Evolutionary conservation across 1,140 invertebrate species (phyloP), one percentile per base, ranked within the genome.

Genomic region (Centruroides vittatus): DNA sequence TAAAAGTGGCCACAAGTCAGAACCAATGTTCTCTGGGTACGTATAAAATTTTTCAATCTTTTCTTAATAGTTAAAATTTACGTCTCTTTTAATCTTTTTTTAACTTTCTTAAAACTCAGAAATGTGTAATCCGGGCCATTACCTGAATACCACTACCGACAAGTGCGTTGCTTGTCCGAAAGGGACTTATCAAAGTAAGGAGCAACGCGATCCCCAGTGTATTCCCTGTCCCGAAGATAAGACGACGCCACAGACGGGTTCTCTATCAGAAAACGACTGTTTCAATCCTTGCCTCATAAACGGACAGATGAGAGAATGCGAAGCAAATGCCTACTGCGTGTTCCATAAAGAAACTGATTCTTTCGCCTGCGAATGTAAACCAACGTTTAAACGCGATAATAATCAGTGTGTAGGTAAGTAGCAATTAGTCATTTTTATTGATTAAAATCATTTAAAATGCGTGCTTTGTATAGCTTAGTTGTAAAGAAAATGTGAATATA

Each of bases 321-420:
- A 93, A 69, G 73, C 78, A 0, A 93, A 94, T 72, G 89, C 91
- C 0, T 86, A 90, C 68, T 94, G 93, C 72, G 78, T 94, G 0
- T 79, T 93, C 55, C 84, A 89, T 0, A 88, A 93, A 70, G 90
- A 86, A 1, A 86, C 83, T 63, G 86, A 73, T 7, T 65, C 89
- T 66, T 94, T 91, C 75, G 85, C 85, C 67, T 97, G 93, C 68
- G 86, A 92, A 70, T 97, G 93, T 74, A 95, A 93, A 70, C 86
- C 88, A 3, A 92, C 91, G 0, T 97, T 89, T 76, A 92, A 93
- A 71, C 90, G 72, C 41, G 74, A 74, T 60, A 64, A 11, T 13
- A 56, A n/a, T 62, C 65, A 66, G 23, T 66, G 77, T 62, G 65
- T 68, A 57, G 75, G 81, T 82, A 73, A 74, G 70, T 63, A 12